Evolutionary conservation across 2,888 invertebrate genomes (phyloP).

Genomic region (Drosophila leonis): DNA sequence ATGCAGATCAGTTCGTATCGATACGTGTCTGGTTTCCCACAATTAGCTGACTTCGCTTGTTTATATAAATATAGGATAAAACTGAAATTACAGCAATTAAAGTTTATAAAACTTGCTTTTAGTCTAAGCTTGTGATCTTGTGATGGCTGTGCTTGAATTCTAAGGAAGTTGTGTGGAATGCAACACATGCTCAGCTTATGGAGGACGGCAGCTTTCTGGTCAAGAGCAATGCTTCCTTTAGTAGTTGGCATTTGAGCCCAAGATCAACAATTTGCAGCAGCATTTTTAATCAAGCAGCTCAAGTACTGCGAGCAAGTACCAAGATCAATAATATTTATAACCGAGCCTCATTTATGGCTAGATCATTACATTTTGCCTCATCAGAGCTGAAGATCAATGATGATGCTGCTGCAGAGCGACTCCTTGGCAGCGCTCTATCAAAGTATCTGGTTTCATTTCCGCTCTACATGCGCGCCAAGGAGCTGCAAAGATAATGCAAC

Average conservation of each 20-base stretch:
- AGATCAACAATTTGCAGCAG: slow-evolving; percentile 47
- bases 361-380: slow-evolving; percentile 58
- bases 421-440: slow-evolving; percentile 52
- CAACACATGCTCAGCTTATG: background rate
- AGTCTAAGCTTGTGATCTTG: background rate
- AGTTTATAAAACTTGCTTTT: background rate
- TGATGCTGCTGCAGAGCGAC: slow-evolving; percentile 17
- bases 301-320: slow-evolving; percentile 38
- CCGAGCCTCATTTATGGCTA: slow-evolving; percentile 51
- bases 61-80: background rate
- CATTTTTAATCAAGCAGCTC: slow-evolving; percentile 48
- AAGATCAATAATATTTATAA: slow-evolving; percentile 56
- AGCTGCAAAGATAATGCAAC: slow-evolving; percentile 73
- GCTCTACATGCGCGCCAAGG: slow-evolving; percentile 74
- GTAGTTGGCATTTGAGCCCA: slow-evolving; percentile 36
- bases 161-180: slow-evolving; percentile 29
- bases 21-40: background rate
- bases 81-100: slow-evolving; percentile 12
- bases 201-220: slow-evolving; percentile 9
- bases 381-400: slow-evolving; percentile 53
- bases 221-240: slow-evolving; percentile 43
- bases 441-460: slow-evolving; percentile 85
- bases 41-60: slow-evolving; percentile 12
- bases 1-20: slow-evolving; percentile 3
- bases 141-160: background rate